These are phyloP conservation scores for Eulithis prunata DNA, from an alignment of 2,888 invertebrate species.

Conservation along the genomic window DNA sequence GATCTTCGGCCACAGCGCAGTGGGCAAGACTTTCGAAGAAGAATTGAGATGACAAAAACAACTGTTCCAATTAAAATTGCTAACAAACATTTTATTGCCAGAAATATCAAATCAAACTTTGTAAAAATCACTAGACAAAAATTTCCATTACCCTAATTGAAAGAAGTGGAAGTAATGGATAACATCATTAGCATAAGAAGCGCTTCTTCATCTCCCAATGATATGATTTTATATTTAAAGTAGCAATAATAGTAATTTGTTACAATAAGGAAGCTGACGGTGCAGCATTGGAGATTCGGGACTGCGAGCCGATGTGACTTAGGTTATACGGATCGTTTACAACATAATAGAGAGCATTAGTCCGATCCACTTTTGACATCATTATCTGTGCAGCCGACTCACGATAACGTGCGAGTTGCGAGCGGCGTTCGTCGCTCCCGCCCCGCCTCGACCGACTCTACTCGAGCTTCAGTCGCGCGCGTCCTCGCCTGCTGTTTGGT, in stretches of 20 bases:
- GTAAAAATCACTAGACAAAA: conserved; percentile 23
- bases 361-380: conserved; percentile 84
- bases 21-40: too few species aligned
- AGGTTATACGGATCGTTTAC: conserved; percentile 72
- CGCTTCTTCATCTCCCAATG: conserved; percentile 41
- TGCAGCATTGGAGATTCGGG: conserved; percentile 53
- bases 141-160: conserved; percentile 47
- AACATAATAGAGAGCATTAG: conserved; percentile 82
- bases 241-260: conserved; percentile 45
- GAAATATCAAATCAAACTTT: not conserved
- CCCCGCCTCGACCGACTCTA: conserved; percentile 59
- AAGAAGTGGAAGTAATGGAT: conserved; percentile 59
- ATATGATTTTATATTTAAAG: conserved; percentile 53
- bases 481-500: conserved; percentile 63
- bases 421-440: conserved; percentile 64
- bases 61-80: not conserved
- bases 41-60: not conserved
- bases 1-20: too few species aligned
- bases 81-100: not conserved
- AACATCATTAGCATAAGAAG: conserved; percentile 59
- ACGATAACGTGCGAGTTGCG: conserved; percentile 81
- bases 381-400: conserved; percentile 80
- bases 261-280: conserved; percentile 53
- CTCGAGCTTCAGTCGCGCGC: conserved; percentile 72
- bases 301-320: conserved; percentile 32